A percentile compares a stretch with the other conserved stretches of the same genome.
These are phyloP conservation scores for Strix aluco DNA, from an alignment of 2,113 vertebrate genomes.

Conservation along the genomic window DNA sequence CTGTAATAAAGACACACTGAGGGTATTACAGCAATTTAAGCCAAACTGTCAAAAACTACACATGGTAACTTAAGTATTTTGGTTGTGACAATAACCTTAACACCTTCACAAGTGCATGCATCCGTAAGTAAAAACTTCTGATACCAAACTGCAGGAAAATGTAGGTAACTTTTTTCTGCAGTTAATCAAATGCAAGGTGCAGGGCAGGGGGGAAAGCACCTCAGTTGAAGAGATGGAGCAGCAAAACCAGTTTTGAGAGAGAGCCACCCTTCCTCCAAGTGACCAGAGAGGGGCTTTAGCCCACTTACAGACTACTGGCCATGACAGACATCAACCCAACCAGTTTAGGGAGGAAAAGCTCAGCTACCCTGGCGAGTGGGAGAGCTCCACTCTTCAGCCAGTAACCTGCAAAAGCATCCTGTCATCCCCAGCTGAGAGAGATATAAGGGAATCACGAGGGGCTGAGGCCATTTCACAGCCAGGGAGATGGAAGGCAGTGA, in stretches of 20 bases:
- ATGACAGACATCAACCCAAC: rapidly evolving
- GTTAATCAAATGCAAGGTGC: rapidly evolving
- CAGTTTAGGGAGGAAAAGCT: background rate
- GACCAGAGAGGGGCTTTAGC: background rate
- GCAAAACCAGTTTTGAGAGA: background rate
- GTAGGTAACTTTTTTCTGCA: background rate
- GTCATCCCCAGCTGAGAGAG: rapidly evolving
- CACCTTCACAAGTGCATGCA: rapidly evolving
- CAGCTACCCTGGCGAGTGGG: rapidly evolving
- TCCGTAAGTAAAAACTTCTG: background rate
- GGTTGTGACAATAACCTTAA: background rate
- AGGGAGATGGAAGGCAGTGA: rapidly evolving
- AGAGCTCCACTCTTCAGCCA: background rate
- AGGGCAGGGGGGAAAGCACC: rapidly evolving
- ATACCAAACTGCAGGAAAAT: rapidly evolving
- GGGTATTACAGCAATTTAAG: background rate
- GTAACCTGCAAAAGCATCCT: background rate
- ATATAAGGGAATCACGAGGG: rapidly evolving
- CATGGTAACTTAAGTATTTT: background rate
- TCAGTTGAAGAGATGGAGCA: background rate
- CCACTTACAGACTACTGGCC: background rate
- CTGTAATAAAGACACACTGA: conserved; percentile 66
- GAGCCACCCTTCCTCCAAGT: background rate
- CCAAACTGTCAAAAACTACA: background rate
- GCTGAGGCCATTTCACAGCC: too few relatives aligned